These are phyloP conservation scores for Temnothorax unifasciatus DNA, from an alignment of 2,888 invertebrate genomes.

Conservation along the genomic window DNA sequence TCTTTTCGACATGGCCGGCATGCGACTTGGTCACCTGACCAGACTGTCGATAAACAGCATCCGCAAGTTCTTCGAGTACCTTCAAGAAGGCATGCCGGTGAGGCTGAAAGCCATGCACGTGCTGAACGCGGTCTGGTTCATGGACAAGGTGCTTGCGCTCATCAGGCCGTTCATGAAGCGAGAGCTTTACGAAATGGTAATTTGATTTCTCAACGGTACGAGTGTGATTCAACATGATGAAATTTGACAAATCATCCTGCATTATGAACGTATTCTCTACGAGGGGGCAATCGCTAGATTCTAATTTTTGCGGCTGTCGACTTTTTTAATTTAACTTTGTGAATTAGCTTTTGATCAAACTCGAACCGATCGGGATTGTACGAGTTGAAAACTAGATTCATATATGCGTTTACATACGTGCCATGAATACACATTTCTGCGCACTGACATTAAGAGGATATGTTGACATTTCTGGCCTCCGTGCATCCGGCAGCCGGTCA, in stretches of 20 bases:
- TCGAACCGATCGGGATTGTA: neutral
- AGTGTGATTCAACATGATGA: neutral
- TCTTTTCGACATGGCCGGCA: constrained; percentile 90
- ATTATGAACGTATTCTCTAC: neutral
- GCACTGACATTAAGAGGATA: neutral
- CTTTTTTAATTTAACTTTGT: neutral
- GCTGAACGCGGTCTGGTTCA: constrained; percentile 88
- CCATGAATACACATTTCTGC: neutral
- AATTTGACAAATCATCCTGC: neutral
- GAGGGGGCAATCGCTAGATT: no score
- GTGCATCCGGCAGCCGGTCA: no score
- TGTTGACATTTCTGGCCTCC: neutral
- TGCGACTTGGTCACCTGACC: constrained; percentile 88
- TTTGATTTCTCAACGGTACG: neutral
- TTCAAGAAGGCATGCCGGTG: constrained; percentile 91
- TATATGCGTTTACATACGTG: neutral
- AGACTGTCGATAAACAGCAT: constrained; percentile 88
- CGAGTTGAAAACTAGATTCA: neutral
- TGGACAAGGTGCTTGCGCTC: constrained; percentile 86
- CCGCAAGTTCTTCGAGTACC: constrained; percentile 89
- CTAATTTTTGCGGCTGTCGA: neutral
- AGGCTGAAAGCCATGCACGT: constrained; percentile 90
- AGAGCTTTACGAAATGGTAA: constrained; percentile 86
- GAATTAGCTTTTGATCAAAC: neutral
- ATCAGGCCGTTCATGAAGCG: constrained; percentile 87